Conservation (phyloP, 2,113 vertebrate species). For the Lichenostomus cassidix region DNA sequence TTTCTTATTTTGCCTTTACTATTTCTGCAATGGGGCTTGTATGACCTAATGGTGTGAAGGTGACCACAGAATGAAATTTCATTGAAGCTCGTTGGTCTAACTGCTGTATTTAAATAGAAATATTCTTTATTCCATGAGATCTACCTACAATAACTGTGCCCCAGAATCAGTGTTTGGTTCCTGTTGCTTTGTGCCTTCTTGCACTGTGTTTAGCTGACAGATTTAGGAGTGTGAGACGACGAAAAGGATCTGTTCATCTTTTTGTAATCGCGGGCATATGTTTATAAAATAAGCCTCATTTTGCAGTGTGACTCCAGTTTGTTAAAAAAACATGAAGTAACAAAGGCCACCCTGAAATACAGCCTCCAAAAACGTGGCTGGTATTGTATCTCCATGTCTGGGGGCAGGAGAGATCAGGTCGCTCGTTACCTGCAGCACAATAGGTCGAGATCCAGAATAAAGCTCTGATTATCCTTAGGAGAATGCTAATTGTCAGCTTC, state of each 20-base stretch:
- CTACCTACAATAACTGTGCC: background rate
- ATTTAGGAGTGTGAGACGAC: background rate
- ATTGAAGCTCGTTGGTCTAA: background rate
- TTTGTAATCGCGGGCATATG: background rate
- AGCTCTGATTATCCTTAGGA: background rate
- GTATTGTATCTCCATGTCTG: background rate
- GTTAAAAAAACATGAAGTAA: background rate
- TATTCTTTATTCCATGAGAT: background rate
- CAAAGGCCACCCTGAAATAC: background rate
- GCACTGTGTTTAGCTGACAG: background rate
- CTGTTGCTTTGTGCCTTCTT: background rate
- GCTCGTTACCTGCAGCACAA: background rate
- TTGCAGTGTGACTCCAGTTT: background rate
- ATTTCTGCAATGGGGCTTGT: background rate
- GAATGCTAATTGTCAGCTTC: slow-evolving; percentile 18
- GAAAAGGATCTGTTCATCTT: background rate
- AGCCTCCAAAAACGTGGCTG: background rate
- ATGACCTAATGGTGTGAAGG: background rate
- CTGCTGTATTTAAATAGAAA: background rate
- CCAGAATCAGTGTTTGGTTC: background rate
- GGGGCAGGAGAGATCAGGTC: background rate
- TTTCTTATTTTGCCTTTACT: background rate
- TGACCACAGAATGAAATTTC: background rate
- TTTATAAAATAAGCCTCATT: background rate
- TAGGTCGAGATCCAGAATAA: background rate